Percentiles rank a stretch among this genome's conserved stretches.
Conservation (phyloP, 2,113 vertebrate species). For the Serilophus lunatus region DNA sequence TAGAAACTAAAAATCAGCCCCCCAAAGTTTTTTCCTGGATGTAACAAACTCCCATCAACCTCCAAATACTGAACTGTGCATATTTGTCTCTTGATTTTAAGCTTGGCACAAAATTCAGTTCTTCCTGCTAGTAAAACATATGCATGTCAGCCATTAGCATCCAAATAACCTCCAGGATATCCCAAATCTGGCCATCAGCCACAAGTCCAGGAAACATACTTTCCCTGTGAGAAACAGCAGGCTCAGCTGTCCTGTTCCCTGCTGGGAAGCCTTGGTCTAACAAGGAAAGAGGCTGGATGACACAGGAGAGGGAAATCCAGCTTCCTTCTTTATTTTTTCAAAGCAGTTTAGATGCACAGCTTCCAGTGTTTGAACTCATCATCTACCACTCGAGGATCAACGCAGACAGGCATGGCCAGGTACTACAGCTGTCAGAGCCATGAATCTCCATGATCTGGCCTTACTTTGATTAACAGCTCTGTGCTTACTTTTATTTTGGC, state of each 20-base stretch:
- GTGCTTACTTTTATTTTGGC: background rate
- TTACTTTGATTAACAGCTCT: background rate
- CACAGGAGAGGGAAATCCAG: background rate
- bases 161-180: background rate
- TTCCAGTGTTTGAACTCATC: no score
- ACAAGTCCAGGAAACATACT: background rate
- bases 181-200: background rate
- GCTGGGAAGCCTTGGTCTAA: background rate
- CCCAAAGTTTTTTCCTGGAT: background rate
- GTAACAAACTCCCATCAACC: background rate
- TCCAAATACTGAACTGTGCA: background rate
- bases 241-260: fast-evolving
- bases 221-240: background rate
- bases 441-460: background rate
- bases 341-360: background rate
- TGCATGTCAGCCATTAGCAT: background rate
- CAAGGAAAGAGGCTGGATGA: background rate
- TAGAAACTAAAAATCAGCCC: background rate
- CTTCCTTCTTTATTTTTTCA: background rate
- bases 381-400: background rate
- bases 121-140: background rate
- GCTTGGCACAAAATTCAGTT: background rate
- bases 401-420: background rate
- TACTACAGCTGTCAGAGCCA: background rate
- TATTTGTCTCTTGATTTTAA: background rate